Conservation (phyloP, 2,888 invertebrate species). For the Molorchus minor region DNA sequence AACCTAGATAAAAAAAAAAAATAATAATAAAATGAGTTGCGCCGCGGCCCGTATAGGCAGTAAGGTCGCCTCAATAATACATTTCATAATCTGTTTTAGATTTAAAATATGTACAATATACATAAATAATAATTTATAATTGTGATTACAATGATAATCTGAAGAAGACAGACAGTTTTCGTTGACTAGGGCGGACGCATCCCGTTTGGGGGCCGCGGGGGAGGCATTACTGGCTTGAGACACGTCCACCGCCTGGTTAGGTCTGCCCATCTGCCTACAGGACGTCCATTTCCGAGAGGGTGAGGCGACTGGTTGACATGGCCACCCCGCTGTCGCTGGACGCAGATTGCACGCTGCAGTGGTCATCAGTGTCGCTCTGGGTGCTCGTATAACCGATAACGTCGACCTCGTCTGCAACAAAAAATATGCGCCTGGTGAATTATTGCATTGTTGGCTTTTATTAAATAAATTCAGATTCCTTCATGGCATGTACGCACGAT, state of each 20-base stretch:
- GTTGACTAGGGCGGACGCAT: constrained; percentile 56
- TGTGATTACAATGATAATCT: constrained; percentile 52
- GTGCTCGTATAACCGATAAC: constrained; percentile 87
- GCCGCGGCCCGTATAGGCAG: constrained; percentile 51
- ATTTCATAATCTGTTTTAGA: constrained; percentile 54
- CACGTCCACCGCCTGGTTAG: constrained; percentile 51
- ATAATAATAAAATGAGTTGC: constrained; percentile 42
- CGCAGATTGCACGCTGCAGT: constrained; percentile 83
- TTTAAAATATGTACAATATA: constrained; percentile 61
- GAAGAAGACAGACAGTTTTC: constrained; percentile 49
- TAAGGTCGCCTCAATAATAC: constrained; percentile 50
- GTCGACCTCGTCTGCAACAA: constrained; percentile 79
- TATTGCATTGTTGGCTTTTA: too few relatives aligned
- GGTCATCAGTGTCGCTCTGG: constrained; percentile 86
- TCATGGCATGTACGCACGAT: too few relatives aligned
- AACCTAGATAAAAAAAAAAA: constrained; percentile 34
- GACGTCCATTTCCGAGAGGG: constrained; percentile 70
- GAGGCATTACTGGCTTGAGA: constrained; percentile 50
- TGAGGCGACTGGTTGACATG: constrained; percentile 74
- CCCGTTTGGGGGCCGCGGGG: constrained; percentile 36
- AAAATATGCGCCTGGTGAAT: constrained; percentile 16
- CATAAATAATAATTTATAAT: constrained; percentile 57
- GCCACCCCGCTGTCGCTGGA: constrained; percentile 79
- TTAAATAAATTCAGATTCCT: too few relatives aligned
- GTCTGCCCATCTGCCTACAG: constrained; percentile 55